Evolutionary conservation across 2,797 vertebrate genomes (phyloP).

Genomic region (Pipistrellus kuhlii): DNA sequence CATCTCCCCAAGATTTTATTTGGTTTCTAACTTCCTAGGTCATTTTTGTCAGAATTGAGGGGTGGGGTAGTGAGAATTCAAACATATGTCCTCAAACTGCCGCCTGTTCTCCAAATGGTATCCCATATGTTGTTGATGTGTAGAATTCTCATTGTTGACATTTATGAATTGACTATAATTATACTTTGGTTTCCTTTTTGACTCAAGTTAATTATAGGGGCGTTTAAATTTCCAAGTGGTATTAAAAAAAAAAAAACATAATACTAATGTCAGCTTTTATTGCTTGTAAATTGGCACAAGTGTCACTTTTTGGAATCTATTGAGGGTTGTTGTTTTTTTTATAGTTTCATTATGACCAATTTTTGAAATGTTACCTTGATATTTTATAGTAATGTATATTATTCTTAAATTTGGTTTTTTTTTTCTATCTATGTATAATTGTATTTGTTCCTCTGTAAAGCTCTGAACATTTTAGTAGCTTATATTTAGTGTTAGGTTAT

Average conservation of each 20-base stretch:
- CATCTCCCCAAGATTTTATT: constrained; percentile 45
- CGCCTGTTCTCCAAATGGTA: constrained; percentile 72
- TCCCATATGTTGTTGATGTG: constrained; percentile 82
- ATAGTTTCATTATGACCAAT: constrained; percentile 1
- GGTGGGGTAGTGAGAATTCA: constrained; percentile 64
- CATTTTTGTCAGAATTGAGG: constrained; percentile 74
- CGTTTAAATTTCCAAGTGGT: constrained; percentile 76
- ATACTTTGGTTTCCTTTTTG: constrained; percentile 80
- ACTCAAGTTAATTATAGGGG: constrained; percentile 79
- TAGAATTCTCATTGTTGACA: constrained; percentile 79
- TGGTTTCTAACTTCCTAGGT: constrained; percentile 71
- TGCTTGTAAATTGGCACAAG: constrained; percentile 51
- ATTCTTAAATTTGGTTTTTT: constrained; percentile 5
- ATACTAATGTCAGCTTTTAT: constrained; percentile 66
- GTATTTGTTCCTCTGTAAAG: background rate
- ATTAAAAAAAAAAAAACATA: constrained; percentile 19
- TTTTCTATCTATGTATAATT: background rate
- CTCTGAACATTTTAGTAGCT: background rate
- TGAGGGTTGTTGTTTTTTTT: background rate
- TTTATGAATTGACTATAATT: constrained; percentile 82
- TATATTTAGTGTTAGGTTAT: background rate
- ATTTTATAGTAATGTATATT: background rate
- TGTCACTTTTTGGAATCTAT: constrained; percentile 51
- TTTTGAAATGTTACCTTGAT: constrained; percentile 39
- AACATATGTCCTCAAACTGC: constrained; percentile 73